Conservation (phyloP, 2,113 vertebrate genomes). For the Etheostoma cragini region DNA sequence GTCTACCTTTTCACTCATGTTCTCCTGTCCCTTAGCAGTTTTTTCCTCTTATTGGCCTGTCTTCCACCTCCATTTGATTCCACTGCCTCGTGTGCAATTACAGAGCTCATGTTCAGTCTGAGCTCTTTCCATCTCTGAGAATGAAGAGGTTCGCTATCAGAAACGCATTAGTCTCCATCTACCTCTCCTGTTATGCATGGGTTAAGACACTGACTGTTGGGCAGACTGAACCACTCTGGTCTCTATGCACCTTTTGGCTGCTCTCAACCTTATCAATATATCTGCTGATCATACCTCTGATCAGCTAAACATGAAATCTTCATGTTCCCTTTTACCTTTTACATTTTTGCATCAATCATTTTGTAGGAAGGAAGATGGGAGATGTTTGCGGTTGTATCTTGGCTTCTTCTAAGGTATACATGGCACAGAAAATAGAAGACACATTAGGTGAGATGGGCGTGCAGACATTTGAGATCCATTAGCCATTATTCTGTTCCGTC, state of each 20-base stretch:
- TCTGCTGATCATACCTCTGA: constrained; percentile 58
- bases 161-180: constrained; percentile 63
- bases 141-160: constrained; percentile 59
- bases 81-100: constrained; percentile 45
- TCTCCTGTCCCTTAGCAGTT: constrained; percentile 4
- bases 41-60: constrained; percentile 1
- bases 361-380: constrained; percentile 23
- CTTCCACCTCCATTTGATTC: constrained; percentile 43
- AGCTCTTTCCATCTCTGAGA: constrained; percentile 61
- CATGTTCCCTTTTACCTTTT: constrained; percentile 50
- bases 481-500: constrained; percentile 46
- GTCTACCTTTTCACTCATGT: constrained; percentile 6
- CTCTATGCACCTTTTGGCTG: constrained; percentile 62
- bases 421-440: constrained; percentile 26
- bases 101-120: constrained; percentile 50
- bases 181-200: constrained; percentile 66
- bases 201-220: constrained; percentile 58
- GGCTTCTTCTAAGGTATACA: constrained; percentile 41
- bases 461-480: constrained; percentile 69
- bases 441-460: constrained; percentile 55
- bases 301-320: constrained; percentile 71
- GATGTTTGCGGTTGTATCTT: constrained; percentile 28
- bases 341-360: constrained; percentile 62
- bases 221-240: constrained; percentile 50
- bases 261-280: constrained; percentile 52